These are phyloP conservation scores for Diogma glabrata DNA, from an alignment of 2,888 invertebrate genomes.

Conservation along the genomic window DNA sequence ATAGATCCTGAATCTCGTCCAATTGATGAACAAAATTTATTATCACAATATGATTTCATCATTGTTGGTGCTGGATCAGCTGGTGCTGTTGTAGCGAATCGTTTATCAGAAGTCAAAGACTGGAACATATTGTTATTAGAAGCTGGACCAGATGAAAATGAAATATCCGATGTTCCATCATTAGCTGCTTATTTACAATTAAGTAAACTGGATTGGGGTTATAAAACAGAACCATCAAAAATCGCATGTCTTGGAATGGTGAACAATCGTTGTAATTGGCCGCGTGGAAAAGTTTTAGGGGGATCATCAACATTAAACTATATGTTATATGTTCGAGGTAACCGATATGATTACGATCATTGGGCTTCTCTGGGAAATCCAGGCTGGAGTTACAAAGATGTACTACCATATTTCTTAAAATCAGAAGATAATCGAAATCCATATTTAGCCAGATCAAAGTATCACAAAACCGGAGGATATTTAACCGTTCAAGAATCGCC, in stretches of 20 bases:
- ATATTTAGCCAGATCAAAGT: constrained; percentile 56
- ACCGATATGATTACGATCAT: constrained; percentile 70
- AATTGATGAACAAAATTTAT: constrained; percentile 52
- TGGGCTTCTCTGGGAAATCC: constrained; percentile 81
- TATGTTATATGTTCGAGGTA: constrained; percentile 84
- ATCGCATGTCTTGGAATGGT: constrained; percentile 74
- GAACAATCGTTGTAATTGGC: constrained; percentile 75
- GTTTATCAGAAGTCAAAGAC: constrained; percentile 60
- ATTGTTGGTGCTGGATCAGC: constrained; percentile 81
- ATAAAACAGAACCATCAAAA: constrained; percentile 74
- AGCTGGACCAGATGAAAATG: constrained; percentile 80
- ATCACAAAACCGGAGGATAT: constrained; percentile 62
- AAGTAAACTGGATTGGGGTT: constrained; percentile 78
- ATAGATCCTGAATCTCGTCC: constrained; percentile 71
- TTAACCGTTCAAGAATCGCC: constrained; percentile 74
- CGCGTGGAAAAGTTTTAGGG: constrained; percentile 79
- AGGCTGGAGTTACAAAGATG: constrained; percentile 79
- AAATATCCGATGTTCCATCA: constrained; percentile 78
- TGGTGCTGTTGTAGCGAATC: constrained; percentile 76
- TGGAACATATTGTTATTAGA: constrained; percentile 73
- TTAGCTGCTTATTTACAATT: constrained; percentile 77
- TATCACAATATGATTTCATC: constrained; percentile 72
- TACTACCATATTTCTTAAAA: constrained; percentile 79
- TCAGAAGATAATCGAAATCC: constrained; percentile 83
- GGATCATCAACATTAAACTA: constrained; percentile 80